Evolutionary conservation across 2,797 vertebrate species (phyloP), one percentile per base, ranked within the genome.

Genomic region (Buceros bicornis): DNA sequence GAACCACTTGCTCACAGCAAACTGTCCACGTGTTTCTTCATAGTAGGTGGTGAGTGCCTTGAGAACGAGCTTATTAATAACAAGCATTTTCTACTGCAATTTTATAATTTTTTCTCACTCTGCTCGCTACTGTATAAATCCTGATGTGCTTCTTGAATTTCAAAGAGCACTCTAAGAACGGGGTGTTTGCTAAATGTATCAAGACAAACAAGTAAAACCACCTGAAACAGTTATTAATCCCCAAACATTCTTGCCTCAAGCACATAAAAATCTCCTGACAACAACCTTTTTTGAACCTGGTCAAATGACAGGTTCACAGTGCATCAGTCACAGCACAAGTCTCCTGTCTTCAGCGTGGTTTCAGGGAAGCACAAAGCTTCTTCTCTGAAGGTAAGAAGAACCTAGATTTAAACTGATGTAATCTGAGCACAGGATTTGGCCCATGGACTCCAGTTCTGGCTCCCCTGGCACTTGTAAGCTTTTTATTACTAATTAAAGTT

Each of bases 401-500:
- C 72, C 40, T 29, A 9, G 13, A 45, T 76, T 81, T 90, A 87
- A 72, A 60, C 13, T n/a, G 70, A 33, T 73, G 80, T 77, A 84
- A 95, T 82, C 62, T 88, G 70, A 96, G 89, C 0, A 0, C 70
- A 91, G 70, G 78, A 95, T 96, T 95, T 96, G 94, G 95, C 91
- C 96, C 73, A 26, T 37, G 89, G 66, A 91, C 80, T 88, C 66
- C 56, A 79, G 65, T 93, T 94, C 93, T 82, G 70, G 82, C 89
- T 96, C 94, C 93, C 95, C 13, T 91, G 94, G 89, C 85, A 72
- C 94, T 95, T 95, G 91, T 95, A 95, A 96, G 93, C 91, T 88
- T 94, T 96, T 97, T 96, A 95, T 95, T 94, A 95, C 96, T 93
- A 96, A 96, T 96, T 96, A 96, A 96, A 94, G 80, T 94, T 93